Evolutionary conservation across 2,113 vertebrate species (phyloP), one percentile per base, ranked within the genome.

Genomic region (Thryonomys swinderianus): DNA sequence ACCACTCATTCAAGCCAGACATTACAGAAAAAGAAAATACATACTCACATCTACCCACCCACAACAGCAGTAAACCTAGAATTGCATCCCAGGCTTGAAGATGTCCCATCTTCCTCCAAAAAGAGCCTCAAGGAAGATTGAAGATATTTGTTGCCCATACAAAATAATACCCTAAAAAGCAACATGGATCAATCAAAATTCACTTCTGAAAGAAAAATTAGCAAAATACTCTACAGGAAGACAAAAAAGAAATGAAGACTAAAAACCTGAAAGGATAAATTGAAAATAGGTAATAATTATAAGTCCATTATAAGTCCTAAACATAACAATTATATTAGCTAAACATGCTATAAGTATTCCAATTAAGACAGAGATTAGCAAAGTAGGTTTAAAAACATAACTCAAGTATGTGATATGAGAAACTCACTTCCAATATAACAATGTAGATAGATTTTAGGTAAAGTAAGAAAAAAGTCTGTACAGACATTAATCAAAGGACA

Each of bases 101-200:
- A 13, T 20, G 16, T 11, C 10, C 45, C 57, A 61, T 37, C 34
- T 2, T 57, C 45, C 61, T 37, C 12, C 53, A 82, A 23, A 30
- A 5, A 16, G 55, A 13, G 13, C 37, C 3, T 18, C 4, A 10
- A 25, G 25, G n/a, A 61, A 5, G 57, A 82, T 25, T 40, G 6
- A 14, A 21, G 1, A 20, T 21, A 61, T 8, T 14, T 25, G 0
- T 40, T 59, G 13, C 16, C 11, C 1, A 11, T 16, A 30, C 25
- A 79, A 66, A 66, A 8, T 23, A 67, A 42, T 34, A n/a, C n/a
- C n/a, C n/a, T n/a, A 27, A 34, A 45, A 34, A 42, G 7, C 25
- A 64, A 20, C 7, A 11, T 17, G 7, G 18, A 67, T 25, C 14
- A 55, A 9, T 53, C 48, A 80, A 74, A 90, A 25, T 25, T 2